These are phyloP conservation scores for Dunckerocampus dactyliophorus DNA, from an alignment of 2,113 vertebrate genomes.

Conservation along the genomic window DNA sequence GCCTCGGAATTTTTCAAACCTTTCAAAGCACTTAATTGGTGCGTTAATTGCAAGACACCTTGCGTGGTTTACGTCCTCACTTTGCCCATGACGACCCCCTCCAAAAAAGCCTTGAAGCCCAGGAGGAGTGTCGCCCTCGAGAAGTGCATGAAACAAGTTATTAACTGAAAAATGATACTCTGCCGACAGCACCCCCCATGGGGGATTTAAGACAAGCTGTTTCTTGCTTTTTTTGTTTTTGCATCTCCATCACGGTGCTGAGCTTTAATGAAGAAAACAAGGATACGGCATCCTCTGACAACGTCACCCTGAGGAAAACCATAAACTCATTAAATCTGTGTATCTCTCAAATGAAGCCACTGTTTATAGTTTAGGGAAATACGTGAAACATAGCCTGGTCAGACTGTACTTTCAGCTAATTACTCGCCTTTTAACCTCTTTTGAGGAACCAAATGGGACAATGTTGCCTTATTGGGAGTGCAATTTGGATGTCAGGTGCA, in stretches of 20 bases:
- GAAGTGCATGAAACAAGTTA: conserved; percentile 51
- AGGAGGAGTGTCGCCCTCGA: conserved; percentile 29
- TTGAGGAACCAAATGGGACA: conserved; percentile 23
- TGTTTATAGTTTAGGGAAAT: conserved; percentile 61
- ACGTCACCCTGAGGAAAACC: conserved; percentile 57
- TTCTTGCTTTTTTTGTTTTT: neutral
- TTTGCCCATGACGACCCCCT: conserved; percentile 23
- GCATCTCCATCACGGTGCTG: conserved; percentile 37
- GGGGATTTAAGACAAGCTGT: conserved; percentile 27
- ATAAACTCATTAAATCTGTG: conserved; percentile 62
- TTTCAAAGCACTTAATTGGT: too few species aligned
- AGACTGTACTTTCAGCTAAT: conserved; percentile 44
- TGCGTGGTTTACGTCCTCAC: conserved; percentile 7
- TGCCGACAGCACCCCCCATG: conserved; percentile 38
- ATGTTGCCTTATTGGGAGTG: conserved; percentile 15
- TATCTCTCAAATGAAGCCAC: conserved; percentile 42
- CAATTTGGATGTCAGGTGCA: neutral
- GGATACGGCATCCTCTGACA: conserved; percentile 59
- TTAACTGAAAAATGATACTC: conserved; percentile 58
- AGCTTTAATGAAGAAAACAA: conserved; percentile 69
- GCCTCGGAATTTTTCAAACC: neutral
- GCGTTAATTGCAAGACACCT: too few species aligned
- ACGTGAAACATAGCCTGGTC: conserved; percentile 45
- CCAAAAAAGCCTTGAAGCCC: conserved; percentile 17
- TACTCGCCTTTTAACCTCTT: conserved; percentile 41